Evolutionary conservation across 1,140 invertebrate genomes (phyloP).

Genomic region (Tachypleus tridentatus): DNA sequence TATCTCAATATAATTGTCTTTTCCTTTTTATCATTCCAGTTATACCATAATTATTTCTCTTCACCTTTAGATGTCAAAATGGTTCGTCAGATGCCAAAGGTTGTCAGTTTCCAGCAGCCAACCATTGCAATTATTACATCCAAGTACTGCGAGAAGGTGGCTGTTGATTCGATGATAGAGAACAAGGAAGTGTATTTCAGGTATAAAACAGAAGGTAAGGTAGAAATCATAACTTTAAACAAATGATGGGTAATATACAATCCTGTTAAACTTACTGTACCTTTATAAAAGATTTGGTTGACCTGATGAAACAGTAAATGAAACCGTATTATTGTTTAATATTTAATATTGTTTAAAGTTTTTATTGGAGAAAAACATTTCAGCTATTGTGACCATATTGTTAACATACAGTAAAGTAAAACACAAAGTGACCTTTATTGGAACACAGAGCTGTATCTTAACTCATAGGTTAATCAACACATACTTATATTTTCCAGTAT

Average conservation of each 20-base stretch:
- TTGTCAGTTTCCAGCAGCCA: constrained; percentile 79
- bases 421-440: too few relatives aligned
- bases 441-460: too few relatives aligned
- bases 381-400: neutral
- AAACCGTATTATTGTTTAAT: neutral
- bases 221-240: neutral
- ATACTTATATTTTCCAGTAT: too few relatives aligned
- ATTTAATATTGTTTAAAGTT: too few relatives aligned
- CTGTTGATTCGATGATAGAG: constrained; percentile 95
- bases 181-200: constrained; percentile 95
- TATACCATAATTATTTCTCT: too few relatives aligned
- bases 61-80: constrained; percentile 38
- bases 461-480: too few relatives aligned
- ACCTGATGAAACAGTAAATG: neutral
- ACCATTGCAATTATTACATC: constrained; percentile 97
- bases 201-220: constrained; percentile 88
- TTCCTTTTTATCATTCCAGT: too few relatives aligned
- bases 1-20: too few relatives aligned
- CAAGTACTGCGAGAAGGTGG: constrained; percentile 95
- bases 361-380: neutral
- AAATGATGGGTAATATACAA: neutral
- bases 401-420: neutral
- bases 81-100: constrained; percentile 93
- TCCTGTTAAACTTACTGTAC: neutral
- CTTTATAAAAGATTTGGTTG: too few relatives aligned